Base-by-base conservation (phyloP, 1,140 invertebrate species). In the Panagrolaimus sp. region DNA sequence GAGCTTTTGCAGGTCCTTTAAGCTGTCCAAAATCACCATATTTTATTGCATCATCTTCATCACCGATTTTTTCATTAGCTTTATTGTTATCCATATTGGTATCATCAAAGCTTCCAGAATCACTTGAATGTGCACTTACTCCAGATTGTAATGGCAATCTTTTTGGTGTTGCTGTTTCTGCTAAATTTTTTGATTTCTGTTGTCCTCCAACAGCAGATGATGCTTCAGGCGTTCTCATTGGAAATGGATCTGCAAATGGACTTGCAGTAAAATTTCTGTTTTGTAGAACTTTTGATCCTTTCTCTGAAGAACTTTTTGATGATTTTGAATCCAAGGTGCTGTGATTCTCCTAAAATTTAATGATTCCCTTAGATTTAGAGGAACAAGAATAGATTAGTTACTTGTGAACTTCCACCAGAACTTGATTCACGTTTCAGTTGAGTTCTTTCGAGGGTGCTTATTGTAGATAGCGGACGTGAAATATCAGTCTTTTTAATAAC, bases 1-100 rank as follows among this genome's bases (percentile, higher is more conserved):
- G 47, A n/a, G 74, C 79, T 57, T 67, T 61, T 31, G 79, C 77
- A 7, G 65, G 63, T 16, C 65, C 38, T n/a, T 25, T 38, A 9
- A 71, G 38, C 8, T 45, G 65, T 9, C 48, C 53, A 31, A 46
- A 65, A 42, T 72, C 70, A 8, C 66, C 70, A 68, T 72, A 67
- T 65, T 51, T 63, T 7, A 68, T 68, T 13, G 74, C 69, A 67
- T 71, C 42, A 16, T 43, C 16, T 16, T 66, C 42, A 42, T n/a
- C n/a, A n/a, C n/a, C n/a, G n/a, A 25, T 16, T 13, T 68, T 66
- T 20, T 14, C 67, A 23, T 66, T 67, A 8, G 16, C 20, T 23
- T 48, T 48, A n/a, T 23, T 23, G 20, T 14, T 23, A 23, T 38
- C 31, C 31, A 38, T 2, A 9, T 14, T 16, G n/a, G 20, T 9